Percentiles rank a stretch among this genome's conserved stretches.
Conservation (phyloP, 2,888 invertebrate species). For the Chydorus sphaericus region DNA sequence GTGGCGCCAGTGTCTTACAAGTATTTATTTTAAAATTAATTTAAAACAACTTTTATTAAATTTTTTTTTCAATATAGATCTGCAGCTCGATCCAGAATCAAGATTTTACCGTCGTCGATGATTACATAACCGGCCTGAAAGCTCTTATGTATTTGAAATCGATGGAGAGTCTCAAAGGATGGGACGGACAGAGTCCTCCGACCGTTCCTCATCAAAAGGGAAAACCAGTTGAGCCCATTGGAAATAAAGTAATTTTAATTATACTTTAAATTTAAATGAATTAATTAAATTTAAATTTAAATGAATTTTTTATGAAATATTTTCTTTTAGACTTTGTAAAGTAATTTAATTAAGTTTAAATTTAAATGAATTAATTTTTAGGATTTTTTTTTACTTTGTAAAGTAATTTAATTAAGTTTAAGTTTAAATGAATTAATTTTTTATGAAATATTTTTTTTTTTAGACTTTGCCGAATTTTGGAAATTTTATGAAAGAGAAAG, state of each 20-base stretch:
- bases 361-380: slow-evolving; percentile 11
- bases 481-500: slow-evolving; percentile 55
- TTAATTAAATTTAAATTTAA: background rate
- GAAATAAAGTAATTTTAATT: slow-evolving; percentile 46
- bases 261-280: too few species aligned
- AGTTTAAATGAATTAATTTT: background rate
- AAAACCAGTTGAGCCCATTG: slow-evolving; percentile 57
- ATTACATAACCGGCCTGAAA: slow-evolving; percentile 80
- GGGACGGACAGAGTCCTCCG: slow-evolving; percentile 94
- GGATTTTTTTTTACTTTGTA: slow-evolving; percentile 9
- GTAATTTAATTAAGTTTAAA: too few species aligned
- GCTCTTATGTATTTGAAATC: slow-evolving; percentile 67
- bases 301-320: slow-evolving; percentile 9
- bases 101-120: slow-evolving; percentile 91
- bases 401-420: background rate
- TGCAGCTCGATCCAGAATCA: slow-evolving; percentile 97
- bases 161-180: slow-evolving; percentile 45
- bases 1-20: slow-evolving; percentile 85
- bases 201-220: slow-evolving; percentile 80
- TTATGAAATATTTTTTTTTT: slow-evolving; percentile 15
- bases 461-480: slow-evolving; percentile 83
- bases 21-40: slow-evolving; percentile 31
- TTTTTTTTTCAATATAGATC: slow-evolving; percentile 37
- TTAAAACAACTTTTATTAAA: background rate
- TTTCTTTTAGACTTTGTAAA: slow-evolving; percentile 6